Base-by-base conservation (phyloP, 2,888 invertebrate genomes). In the Nomada flava region DNA sequence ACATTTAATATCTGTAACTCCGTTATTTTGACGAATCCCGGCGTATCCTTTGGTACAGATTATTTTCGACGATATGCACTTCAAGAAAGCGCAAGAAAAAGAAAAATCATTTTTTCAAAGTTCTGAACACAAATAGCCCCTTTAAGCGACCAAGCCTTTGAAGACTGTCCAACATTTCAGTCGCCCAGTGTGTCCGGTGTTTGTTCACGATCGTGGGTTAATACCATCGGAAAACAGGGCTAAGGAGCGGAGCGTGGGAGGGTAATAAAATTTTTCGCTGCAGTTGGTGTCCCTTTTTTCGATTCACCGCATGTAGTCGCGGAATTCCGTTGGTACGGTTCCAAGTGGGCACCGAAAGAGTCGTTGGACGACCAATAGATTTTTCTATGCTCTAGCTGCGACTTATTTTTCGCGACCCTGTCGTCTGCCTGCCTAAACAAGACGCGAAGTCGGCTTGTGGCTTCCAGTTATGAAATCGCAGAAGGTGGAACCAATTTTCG, bases 291-390 rank as follows among this genome's bases (percentile, higher is more conserved):
- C 52, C 52, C 53, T 77, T 77, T 74, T 62, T 60, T 47, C 71
- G 59, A 44, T 67, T 68, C 79, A 15, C 18, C 62, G 63, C 69
- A 53, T 67, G 62, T 18, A 75, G 65, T 26, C 57, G 71, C 70
- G 83, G 62, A 53, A 74, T 44, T 69, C 60, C 47, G 53, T 84
- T 85, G 85, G 85, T 84, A 73, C 78, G 57, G 72, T 82, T 85
- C 85, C 85, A 85, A 84, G 79, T 82, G 79, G 73, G 55, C 64
- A 68, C 11, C 53, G 73, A 80, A 77, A 84, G 83, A 83, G 65
- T 71, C 74, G 84, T 63, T 55, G 76, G 79, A 65, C 83, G 71
- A 44, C 60, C 65, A 50, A 67, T 75, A 69, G 84, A 80, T 83
- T 84, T 83, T 83, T 68, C 63, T 70, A 52, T n/a, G 73, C 64